Conservation (phyloP, 2,797 vertebrate genomes). For the Scolopax rusticola region DNA sequence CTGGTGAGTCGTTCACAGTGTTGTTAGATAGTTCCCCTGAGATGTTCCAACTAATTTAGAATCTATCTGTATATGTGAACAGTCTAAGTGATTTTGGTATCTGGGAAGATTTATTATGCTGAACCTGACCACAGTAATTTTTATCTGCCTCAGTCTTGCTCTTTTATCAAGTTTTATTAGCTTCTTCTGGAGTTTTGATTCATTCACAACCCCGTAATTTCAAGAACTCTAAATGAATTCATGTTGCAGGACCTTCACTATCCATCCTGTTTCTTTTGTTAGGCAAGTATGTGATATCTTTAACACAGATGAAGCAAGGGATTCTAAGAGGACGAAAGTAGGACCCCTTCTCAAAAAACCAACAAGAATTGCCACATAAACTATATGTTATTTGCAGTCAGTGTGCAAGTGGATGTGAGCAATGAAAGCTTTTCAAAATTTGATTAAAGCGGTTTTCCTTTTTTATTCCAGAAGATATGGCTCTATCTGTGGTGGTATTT, state of each 20-base stretch:
- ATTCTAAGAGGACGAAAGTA: not conserved
- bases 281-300: not conserved
- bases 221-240: not conserved
- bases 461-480: not conserved
- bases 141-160: not conserved
- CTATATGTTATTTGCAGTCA: not conserved
- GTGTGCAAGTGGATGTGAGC: not conserved
- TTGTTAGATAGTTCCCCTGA: not conserved
- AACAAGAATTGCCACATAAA: not conserved
- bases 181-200: not conserved
- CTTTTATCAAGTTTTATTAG: conserved; percentile 1
- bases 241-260: not conserved
- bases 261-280: not conserved
- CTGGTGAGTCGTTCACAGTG: not conserved
- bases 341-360: not conserved
- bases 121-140: not conserved
- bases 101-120: not conserved
- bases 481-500: not conserved
- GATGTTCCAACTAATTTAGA: not conserved
- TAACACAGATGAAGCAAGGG: not conserved
- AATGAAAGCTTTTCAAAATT: not conserved
- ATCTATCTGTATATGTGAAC: not conserved
- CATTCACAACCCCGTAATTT: not conserved
- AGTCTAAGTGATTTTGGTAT: not conserved
- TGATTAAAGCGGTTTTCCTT: not conserved